Evolutionary conservation across 2,113 vertebrate genomes (phyloP).

Genomic region (Chlorodrepanis virens): DNA sequence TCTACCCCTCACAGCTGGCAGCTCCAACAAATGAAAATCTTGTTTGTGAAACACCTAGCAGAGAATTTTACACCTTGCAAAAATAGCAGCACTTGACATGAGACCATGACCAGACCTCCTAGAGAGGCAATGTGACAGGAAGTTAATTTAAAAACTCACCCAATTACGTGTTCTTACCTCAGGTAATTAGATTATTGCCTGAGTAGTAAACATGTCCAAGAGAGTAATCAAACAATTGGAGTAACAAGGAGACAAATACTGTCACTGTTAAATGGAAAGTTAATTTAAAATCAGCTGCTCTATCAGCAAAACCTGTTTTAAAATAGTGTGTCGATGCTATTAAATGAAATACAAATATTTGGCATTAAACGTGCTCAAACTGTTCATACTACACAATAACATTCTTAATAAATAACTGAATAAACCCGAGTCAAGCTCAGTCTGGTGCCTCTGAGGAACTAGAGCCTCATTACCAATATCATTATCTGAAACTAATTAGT

Average conservation of each 20-base stretch:
- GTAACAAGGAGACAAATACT: neutral
- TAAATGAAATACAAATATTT: neutral
- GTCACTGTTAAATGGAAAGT: neutral
- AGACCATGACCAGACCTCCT: neutral
- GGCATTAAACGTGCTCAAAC: neutral
- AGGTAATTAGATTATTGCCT: neutral
- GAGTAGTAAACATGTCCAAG: neutral
- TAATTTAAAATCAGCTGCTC: neutral
- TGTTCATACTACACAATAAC: neutral
- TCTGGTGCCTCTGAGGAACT: constrained; percentile 4
- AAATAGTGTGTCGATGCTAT: neutral
- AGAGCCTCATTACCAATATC: constrained; percentile 35
- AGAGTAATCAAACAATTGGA: neutral
- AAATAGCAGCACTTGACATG: neutral
- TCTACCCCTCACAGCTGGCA: neutral
- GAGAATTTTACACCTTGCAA: neutral
- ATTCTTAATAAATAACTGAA: constrained; percentile 6
- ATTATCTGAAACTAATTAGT: constrained; percentile 56
- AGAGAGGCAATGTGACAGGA: neutral
- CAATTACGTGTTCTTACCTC: neutral
- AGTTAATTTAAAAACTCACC: neutral
- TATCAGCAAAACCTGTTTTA: neutral
- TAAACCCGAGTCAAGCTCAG: constrained; percentile 15
- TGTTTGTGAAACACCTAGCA: neutral
- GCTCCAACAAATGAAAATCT: neutral